Evolutionary conservation across 2,113 vertebrate species (phyloP).

Genomic region (Hypanus sabinus): DNA sequence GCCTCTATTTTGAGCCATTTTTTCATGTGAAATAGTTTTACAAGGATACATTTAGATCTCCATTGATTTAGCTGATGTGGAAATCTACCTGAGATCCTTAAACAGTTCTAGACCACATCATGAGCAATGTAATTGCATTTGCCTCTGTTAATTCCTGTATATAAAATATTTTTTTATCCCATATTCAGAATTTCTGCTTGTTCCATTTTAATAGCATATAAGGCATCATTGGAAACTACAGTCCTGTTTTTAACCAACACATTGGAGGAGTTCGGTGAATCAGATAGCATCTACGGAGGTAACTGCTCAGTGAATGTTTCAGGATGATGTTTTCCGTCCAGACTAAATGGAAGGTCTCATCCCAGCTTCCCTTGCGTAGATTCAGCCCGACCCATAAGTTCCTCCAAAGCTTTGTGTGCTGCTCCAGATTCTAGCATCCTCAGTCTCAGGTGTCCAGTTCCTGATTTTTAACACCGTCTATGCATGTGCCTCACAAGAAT

Average conservation of each 20-base stretch:
- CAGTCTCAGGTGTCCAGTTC: too few relatives aligned
- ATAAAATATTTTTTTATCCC: neutral
- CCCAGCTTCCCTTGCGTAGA: too few relatives aligned
- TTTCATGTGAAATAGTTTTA: neutral
- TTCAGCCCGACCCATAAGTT: too few relatives aligned
- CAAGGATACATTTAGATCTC: neutral
- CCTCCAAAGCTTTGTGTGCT: too few relatives aligned
- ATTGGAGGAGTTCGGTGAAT: too few relatives aligned
- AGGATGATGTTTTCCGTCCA: too few relatives aligned
- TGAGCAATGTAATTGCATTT: neutral
- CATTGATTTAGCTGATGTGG: neutral
- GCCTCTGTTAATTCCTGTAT: neutral
- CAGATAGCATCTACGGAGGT: too few relatives aligned
- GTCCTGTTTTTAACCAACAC: neutral
- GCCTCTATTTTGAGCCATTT: neutral
- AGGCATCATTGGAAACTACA: neutral
- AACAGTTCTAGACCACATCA: neutral
- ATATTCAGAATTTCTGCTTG: neutral
- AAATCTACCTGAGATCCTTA: neutral
- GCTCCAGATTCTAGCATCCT: too few relatives aligned
- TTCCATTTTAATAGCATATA: neutral
- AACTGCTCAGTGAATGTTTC: too few relatives aligned
- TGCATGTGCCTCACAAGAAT: neutral
- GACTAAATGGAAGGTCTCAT: too few relatives aligned
- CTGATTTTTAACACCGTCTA: too few relatives aligned